A percentile compares a stretch with the other conserved stretches of the same genome.
These are phyloP conservation scores for Solenopsis fugax DNA, from an alignment of 1,140 invertebrate species.

Conservation along the genomic window DNA sequence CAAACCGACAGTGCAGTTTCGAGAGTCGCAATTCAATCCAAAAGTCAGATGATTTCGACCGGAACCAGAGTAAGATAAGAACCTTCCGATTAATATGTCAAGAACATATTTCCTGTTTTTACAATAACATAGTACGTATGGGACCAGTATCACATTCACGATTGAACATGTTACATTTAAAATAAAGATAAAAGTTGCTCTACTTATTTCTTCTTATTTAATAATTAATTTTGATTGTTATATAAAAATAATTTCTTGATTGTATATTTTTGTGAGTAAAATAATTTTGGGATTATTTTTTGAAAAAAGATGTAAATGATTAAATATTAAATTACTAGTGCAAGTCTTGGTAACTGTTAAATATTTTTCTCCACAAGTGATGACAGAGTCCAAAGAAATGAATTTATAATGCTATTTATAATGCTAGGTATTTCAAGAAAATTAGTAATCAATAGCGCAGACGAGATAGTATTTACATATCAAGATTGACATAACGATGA, in stretches of 20 bases:
- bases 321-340: slow-evolving; percentile 10
- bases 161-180: slow-evolving; percentile 2
- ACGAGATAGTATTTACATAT: slow-evolving; percentile 26
- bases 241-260: background rate
- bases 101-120: slow-evolving; percentile 61
- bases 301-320: background rate
- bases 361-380: background rate
- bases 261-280: background rate
- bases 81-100: background rate
- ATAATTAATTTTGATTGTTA: background rate
- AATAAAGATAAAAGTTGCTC: background rate
- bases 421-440: background rate
- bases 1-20: slow-evolving; percentile 37
- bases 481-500: background rate
- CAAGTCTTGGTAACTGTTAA: background rate
- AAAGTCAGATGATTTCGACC: slow-evolving; percentile 28
- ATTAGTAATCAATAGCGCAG: slow-evolving; percentile 6
- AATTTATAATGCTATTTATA: background rate
- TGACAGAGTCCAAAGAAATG: background rate
- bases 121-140: background rate
- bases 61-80: slow-evolving; percentile 48
- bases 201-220: background rate
- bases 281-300: background rate
- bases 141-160: background rate
- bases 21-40: slow-evolving; percentile 27